These are phyloP conservation scores for Anarsia innoxiella DNA, from an alignment of 2,888 invertebrate species.

Conservation along the genomic window DNA sequence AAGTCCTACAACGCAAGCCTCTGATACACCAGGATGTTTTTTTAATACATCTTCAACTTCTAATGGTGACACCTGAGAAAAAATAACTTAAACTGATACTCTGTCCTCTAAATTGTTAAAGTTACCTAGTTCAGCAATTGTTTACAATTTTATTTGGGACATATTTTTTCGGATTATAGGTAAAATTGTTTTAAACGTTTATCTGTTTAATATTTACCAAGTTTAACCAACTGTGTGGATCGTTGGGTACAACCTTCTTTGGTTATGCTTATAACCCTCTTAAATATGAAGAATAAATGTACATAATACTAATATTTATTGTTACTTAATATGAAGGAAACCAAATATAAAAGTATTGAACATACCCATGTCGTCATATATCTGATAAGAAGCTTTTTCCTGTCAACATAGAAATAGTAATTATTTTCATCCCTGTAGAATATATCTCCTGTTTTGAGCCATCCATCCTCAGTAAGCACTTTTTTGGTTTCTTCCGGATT, in stretches of 20 bases:
- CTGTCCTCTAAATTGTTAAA: neutral
- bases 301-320: neutral
- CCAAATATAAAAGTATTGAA: no score
- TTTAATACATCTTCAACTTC: constrained; percentile 18
- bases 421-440: constrained; percentile 34
- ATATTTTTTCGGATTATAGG: neutral
- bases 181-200: neutral
- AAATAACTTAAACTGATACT: neutral
- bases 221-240: no score
- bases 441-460: constrained; percentile 42
- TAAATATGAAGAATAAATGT: neutral
- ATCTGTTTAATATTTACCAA: no score
- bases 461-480: constrained; percentile 36
- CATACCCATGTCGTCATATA: constrained; percentile 33
- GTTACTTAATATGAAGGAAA: neutral
- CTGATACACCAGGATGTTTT: constrained; percentile 16
- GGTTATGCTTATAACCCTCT: neutral
- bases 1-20: constrained; percentile 18
- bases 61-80: constrained; percentile 15
- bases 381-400: constrained; percentile 38
- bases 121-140: neutral
- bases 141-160: neutral
- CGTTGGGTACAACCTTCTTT: no score
- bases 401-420: constrained; percentile 37
- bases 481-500: constrained; percentile 35